phyloP scores from a whole-genome alignment of 2,113 vertebrate species.

The Dromiciops gliroides region DNA sequence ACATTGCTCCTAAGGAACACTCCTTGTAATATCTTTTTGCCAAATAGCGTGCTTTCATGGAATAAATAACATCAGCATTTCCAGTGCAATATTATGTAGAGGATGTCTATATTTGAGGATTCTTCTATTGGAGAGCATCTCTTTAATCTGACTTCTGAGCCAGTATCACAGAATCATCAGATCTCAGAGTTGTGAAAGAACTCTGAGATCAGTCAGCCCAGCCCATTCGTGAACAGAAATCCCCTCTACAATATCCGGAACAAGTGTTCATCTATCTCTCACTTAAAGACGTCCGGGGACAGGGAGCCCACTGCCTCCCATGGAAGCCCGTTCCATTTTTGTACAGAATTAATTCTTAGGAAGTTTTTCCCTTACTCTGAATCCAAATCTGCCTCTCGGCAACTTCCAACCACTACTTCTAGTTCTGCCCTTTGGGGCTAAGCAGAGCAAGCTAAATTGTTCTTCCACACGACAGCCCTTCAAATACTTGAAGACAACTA shows the following conservation, averaged over 20 bases:
- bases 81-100: neutral
- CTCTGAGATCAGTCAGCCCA: neutral
- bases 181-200: neutral
- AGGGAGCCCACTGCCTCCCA: neutral
- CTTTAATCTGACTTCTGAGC: neutral
- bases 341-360: neutral
- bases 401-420: neutral
- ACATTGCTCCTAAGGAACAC: neutral
- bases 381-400: neutral
- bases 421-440: neutral
- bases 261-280: neutral
- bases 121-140: neutral
- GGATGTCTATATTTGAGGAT: neutral
- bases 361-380: neutral
- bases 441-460: neutral
- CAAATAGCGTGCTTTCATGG: neutral
- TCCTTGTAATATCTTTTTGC: neutral
- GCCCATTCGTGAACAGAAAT: neutral
- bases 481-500: neutral
- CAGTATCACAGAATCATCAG: neutral
- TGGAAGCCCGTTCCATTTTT: neutral
- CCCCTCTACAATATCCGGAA: neutral
- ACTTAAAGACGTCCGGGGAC: neutral
- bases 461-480: neutral
- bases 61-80: neutral